A percentile compares a stretch with the other conserved stretches of the same genome.
phyloP scores from a whole-genome alignment of 2,113 vertebrate species.

The Stigmatopora argus region DNA sequence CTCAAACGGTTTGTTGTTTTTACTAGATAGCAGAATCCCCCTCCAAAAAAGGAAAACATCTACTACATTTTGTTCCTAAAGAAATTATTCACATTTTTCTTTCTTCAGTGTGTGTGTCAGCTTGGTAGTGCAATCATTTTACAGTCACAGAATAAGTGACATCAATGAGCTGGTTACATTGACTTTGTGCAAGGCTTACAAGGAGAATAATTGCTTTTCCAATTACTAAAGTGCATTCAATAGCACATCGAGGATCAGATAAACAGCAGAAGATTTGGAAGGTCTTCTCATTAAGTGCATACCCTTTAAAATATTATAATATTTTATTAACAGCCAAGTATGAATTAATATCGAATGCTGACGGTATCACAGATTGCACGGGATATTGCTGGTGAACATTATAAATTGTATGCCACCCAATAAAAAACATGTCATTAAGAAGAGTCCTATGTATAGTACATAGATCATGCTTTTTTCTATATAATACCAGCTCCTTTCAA shows the following conservation, averaged over 20 bases:
- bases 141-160: constrained; percentile 30
- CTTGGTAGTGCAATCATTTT: constrained; percentile 31
- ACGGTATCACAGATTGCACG: neutral
- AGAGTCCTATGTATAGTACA: neutral
- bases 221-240: constrained; percentile 45
- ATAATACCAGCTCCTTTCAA: constrained; percentile 25
- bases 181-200: constrained; percentile 43
- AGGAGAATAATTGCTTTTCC: constrained; percentile 35
- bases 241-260: constrained; percentile 34
- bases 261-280: constrained; percentile 32
- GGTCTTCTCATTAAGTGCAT: constrained; percentile 22
- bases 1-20: constrained; percentile 13
- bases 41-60: constrained; percentile 1
- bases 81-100: constrained; percentile 8
- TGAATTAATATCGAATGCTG: constrained; percentile 13
- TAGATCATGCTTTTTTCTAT: no score
- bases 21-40: constrained; percentile 4
- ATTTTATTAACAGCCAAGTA: constrained; percentile 33
- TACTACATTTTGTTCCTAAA: neutral
- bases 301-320: constrained; percentile 24
- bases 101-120: neutral
- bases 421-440: constrained; percentile 1
- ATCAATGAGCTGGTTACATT: constrained; percentile 40
- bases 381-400: constrained; percentile 4
- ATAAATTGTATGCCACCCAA: constrained; percentile 1